A percentile compares a stretch with the other conserved stretches of the same genome.
Conservation (phyloP, 1,140 invertebrate genomes). For the Ooceraea biroi region DNA sequence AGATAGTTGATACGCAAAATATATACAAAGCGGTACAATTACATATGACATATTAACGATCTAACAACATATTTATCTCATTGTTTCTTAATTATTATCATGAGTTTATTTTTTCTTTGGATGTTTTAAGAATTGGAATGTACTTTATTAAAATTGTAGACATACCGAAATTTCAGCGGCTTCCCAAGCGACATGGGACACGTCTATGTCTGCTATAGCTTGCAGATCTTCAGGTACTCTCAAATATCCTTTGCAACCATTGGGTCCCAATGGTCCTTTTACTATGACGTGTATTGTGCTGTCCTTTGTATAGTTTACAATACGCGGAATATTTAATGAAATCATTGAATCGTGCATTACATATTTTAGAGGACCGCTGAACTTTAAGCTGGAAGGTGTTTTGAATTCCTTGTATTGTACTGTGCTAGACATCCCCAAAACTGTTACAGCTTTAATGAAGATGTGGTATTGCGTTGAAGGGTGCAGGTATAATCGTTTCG, state of each 20-base stretch:
- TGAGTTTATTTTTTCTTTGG: not conserved
- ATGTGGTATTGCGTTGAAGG: conserved; percentile 68
- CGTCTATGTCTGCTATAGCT: not conserved
- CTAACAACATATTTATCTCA: not conserved
- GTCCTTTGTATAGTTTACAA: too few species aligned
- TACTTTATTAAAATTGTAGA: conserved; percentile 5
- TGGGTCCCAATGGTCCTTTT: too few species aligned
- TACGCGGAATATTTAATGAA: too few species aligned
- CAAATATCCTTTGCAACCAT: conserved; percentile 59
- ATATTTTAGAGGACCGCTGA: too few species aligned
- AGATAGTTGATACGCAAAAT: not conserved
- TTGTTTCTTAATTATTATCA: not conserved
- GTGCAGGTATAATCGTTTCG: conserved; percentile 42
- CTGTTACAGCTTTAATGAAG: conserved; percentile 58
- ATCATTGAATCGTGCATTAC: too few species aligned
- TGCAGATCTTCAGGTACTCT: conserved; percentile 18
- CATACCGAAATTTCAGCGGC: conserved; percentile 64
- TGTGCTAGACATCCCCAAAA: not conserved
- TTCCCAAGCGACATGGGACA: conserved; percentile 68
- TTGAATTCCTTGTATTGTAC: not conserved
- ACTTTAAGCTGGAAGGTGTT: too few species aligned
- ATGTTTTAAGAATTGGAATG: not conserved
- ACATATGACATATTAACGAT: not conserved
- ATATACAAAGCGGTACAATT: not conserved
- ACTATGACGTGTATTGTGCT: too few species aligned